A percentile compares a stretch with the other conserved stretches of the same genome.
Evolutionary conservation across 2,888 invertebrate genomes (phyloP).

Genomic region (Halictus ligatus): DNA sequence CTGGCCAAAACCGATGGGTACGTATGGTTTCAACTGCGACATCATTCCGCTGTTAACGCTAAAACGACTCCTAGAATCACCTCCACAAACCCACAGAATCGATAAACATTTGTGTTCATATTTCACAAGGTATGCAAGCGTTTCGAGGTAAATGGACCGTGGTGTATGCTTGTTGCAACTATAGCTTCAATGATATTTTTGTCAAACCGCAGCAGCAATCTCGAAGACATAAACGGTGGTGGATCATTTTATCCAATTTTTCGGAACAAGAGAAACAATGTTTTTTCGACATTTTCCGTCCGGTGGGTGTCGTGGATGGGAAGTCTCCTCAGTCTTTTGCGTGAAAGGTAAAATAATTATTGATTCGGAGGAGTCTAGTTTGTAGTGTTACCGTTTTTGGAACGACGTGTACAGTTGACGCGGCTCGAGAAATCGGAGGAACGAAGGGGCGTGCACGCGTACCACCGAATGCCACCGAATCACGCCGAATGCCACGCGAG

Average conservation of each 20-base stretch:
- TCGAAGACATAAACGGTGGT: background rate
- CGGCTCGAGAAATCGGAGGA: background rate
- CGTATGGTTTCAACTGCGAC: too few species aligned
- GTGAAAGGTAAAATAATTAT: too few species aligned
- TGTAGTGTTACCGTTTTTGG: background rate
- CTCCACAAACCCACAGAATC: too few species aligned
- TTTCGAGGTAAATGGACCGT: too few species aligned
- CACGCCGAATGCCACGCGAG: conserved; percentile 18
- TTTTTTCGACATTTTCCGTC: background rate
- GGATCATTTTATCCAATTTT: background rate
- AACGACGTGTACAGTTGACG: background rate
- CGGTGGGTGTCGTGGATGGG: background rate
- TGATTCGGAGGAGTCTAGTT: background rate
- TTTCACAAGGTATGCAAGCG: too few species aligned
- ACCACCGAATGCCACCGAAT: background rate
- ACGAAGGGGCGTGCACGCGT: conserved; percentile 26
- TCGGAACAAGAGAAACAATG: background rate
- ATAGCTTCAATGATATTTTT: too few species aligned
- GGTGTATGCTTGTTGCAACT: too few species aligned
- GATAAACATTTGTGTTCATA: too few species aligned
- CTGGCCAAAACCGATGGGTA: background rate
- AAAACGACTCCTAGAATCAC: too few species aligned
- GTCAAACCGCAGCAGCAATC: background rate
- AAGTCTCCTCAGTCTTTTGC: background rate
- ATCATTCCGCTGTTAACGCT: too few species aligned